Conservation (phyloP, 2,797 vertebrate genomes). For the Urophycis tenuis region DNA sequence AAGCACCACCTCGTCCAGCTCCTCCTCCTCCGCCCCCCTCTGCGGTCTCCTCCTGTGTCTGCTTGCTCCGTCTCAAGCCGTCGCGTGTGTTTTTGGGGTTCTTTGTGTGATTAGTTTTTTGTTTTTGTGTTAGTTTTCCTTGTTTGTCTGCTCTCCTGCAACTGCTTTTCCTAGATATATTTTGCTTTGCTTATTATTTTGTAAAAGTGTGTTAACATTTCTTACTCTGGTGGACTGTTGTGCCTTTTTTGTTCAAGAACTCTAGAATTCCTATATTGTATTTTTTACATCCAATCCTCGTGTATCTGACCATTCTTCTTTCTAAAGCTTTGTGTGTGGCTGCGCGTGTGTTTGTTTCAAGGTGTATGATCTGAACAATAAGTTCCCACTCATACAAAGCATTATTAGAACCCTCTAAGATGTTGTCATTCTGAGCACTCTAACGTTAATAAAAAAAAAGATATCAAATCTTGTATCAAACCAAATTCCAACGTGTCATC, state of each 20-base stretch:
- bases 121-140: neutral
- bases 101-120: neutral
- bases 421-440: neutral
- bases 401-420: neutral
- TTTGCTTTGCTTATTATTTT: neutral
- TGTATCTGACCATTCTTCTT: constrained; percentile 12
- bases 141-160: neutral
- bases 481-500: neutral
- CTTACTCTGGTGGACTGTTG: constrained; percentile 26
- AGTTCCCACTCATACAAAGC: neutral
- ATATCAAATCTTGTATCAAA: neutral
- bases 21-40: too few relatives aligned
- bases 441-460: neutral
- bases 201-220: neutral
- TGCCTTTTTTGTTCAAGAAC: constrained; percentile 36
- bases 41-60: neutral
- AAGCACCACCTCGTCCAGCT: neutral
- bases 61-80: neutral
- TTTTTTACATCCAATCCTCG: neutral
- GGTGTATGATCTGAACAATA: neutral
- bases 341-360: neutral
- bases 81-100: too few relatives aligned
- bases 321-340: constrained; percentile 7
- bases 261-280: neutral
- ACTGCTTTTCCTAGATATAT: neutral